Percentiles rank a stretch among this genome's conserved stretches.
Conservation (phyloP, 2,888 invertebrate species). For the Rotaria macrura region DNA sequence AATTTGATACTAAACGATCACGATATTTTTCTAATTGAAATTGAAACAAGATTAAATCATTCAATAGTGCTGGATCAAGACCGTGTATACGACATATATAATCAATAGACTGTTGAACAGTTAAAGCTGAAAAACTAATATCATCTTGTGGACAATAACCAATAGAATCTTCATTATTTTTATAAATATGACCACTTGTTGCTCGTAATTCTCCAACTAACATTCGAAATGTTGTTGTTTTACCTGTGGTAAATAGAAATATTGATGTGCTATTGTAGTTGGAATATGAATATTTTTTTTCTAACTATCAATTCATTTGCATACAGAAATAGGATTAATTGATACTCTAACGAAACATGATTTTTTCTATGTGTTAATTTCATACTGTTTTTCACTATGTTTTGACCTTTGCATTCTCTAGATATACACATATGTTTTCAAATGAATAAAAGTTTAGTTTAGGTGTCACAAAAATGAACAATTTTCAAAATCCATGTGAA, state of each 20-base stretch:
- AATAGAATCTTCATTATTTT: not conserved
- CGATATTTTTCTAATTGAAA: conserved; percentile 17
- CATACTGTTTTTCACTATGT: too few relatives aligned
- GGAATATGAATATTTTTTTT: too few relatives aligned
- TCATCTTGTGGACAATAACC: conserved; percentile 20
- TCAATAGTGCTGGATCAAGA: not conserved
- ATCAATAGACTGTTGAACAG: not conserved
- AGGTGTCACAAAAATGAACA: too few relatives aligned
- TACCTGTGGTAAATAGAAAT: not conserved
- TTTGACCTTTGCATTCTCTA: too few relatives aligned
- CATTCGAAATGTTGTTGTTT: conserved; percentile 3
- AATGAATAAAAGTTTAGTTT: too few relatives aligned
- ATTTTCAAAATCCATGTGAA: too few relatives aligned
- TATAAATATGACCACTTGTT: not conserved
- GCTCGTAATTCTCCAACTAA: not conserved
- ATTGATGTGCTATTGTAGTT: not conserved
- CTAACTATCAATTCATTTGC: too few relatives aligned
- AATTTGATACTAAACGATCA: not conserved
- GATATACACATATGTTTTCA: too few relatives aligned
- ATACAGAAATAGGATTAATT: too few relatives aligned
- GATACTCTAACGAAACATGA: too few relatives aligned
- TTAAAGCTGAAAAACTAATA: not conserved
- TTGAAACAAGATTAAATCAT: not conserved
- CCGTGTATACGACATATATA: not conserved
- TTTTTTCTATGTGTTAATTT: too few relatives aligned